Conservation (phyloP, 1,140 invertebrate species). For the Eupristina koningsbergeri region DNA sequence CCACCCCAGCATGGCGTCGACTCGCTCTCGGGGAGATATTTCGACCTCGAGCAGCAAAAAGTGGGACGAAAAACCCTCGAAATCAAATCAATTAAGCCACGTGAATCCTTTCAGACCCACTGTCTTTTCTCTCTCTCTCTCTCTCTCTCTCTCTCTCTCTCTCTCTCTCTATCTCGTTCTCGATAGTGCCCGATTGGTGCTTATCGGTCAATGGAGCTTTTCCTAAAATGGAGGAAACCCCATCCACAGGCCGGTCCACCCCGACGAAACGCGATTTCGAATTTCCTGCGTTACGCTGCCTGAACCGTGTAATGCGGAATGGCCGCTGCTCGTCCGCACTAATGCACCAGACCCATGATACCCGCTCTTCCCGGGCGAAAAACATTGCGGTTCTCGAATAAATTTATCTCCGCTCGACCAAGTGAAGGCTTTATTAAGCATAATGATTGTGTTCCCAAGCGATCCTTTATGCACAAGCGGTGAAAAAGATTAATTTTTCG, state of each 20-base stretch:
- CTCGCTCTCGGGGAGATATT: neutral
- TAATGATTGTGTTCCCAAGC: neutral
- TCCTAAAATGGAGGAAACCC: constrained; percentile 51
- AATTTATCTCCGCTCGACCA: neutral
- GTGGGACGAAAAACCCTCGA: constrained; percentile 48
- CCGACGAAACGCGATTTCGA: neutral
- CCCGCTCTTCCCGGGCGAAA: neutral
- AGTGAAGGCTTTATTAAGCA: neutral
- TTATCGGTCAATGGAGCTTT: constrained; percentile 33
- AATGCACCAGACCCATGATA: neutral
- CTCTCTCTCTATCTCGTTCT: neutral
- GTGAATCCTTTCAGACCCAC: constrained; percentile 42
- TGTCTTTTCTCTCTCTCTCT: too few relatives aligned
- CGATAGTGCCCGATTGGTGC: constrained; percentile 11
- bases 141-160: too few relatives aligned
- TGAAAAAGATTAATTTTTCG: neutral
- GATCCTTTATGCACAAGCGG: neutral
- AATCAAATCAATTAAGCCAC: constrained; percentile 51
- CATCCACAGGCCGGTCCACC: neutral
- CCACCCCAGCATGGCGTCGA: constrained; percentile 37
- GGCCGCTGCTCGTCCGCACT: neutral
- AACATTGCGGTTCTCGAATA: neutral
- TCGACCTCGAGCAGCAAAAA: constrained; percentile 10
- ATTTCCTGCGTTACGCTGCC: neutral
- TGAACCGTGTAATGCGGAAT: neutral